Conservation (phyloP, 2,888 invertebrate genomes). For the Agrochola lota region DNA sequence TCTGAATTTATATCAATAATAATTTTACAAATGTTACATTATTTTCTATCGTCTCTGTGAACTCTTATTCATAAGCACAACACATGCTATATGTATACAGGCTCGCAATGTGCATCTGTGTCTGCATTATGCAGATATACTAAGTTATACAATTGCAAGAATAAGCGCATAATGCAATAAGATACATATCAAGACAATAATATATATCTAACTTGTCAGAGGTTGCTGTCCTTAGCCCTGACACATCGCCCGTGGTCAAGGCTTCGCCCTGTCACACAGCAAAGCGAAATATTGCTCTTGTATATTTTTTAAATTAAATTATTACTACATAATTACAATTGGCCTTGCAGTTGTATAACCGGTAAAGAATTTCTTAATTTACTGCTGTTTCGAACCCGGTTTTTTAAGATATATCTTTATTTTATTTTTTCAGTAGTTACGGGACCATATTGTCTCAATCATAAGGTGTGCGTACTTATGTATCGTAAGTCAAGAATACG, state of each 20-base stretch:
- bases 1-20: neutral
- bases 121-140: neutral
- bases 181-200: conserved; percentile 10
- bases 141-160: conserved; percentile 32
- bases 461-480: neutral
- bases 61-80: neutral
- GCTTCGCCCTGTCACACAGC: conserved; percentile 53
- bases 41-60: neutral
- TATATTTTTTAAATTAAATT: conserved; percentile 28
- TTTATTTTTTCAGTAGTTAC: neutral
- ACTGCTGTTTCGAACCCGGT: conserved; percentile 8
- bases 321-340: conserved; percentile 29
- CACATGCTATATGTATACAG: neutral
- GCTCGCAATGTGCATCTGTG: neutral
- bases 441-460: neutral
- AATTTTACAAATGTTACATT: neutral
- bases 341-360: conserved; percentile 44
- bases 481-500: conserved; percentile 6
- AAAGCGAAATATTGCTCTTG: conserved; percentile 46
- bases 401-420: neutral
- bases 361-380: conserved; percentile 24
- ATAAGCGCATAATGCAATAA: conserved; percentile 44
- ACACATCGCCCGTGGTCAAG: conserved; percentile 68
- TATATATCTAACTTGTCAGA: conserved; percentile 54
- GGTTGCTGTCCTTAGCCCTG: conserved; percentile 71